A percentile compares a stretch with the other conserved stretches of the same genome.
Evolutionary conservation across 2,888 invertebrate species (phyloP).

Genomic region (Eudasyphora cyanicolor): DNA sequence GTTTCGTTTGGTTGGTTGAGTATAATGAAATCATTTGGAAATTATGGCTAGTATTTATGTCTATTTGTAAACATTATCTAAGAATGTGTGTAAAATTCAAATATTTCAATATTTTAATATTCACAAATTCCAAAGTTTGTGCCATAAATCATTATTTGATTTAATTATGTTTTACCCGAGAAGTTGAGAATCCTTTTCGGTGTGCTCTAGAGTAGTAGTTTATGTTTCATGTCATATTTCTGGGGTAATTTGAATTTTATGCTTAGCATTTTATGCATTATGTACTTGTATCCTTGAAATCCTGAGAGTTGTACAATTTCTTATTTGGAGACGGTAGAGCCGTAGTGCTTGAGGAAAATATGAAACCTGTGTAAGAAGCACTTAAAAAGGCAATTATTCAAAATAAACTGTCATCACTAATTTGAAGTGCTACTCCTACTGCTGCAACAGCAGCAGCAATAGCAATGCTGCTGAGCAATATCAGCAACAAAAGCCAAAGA

Average conservation of each 20-base stretch:
- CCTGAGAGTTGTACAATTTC: neutral
- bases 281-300: neutral
- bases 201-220: neutral
- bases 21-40: neutral
- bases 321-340: neutral
- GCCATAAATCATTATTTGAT: slow-evolving; percentile 22
- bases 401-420: slow-evolving; percentile 77
- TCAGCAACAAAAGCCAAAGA: too few species aligned
- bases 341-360: neutral
- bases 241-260: neutral
- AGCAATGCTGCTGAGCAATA: too few species aligned
- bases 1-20: neutral
- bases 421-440: slow-evolving; percentile 72
- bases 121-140: neutral
- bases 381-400: slow-evolving; percentile 74
- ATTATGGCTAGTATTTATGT: slow-evolving; percentile 4
- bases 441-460: neutral
- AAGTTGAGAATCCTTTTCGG: neutral
- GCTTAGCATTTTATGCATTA: neutral
- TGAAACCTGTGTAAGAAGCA: slow-evolving; percentile 53
- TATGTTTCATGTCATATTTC: too few species aligned
- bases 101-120: slow-evolving; percentile 3
- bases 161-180: neutral
- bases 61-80: slow-evolving; percentile 21
- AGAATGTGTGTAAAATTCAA: slow-evolving; percentile 16